Evolutionary conservation across 1,140 invertebrate genomes (phyloP).

Genomic region (Colletes gigas): DNA sequence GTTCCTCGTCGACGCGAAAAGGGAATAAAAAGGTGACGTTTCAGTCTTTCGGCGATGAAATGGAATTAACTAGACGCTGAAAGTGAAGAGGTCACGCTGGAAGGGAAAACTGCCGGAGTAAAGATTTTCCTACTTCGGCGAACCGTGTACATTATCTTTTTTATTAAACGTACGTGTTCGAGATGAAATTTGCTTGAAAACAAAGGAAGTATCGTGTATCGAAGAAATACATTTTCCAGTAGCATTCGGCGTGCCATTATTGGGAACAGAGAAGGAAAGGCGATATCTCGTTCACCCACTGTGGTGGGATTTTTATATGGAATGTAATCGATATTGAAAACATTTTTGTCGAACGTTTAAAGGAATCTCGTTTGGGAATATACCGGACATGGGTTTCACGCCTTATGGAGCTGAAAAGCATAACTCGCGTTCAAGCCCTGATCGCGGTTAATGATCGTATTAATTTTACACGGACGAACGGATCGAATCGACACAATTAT

Average conservation of each 20-base stretch:
- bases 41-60: background rate
- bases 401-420: background rate
- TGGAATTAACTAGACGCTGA: background rate
- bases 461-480: constrained; percentile 4
- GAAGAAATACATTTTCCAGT: too few species aligned
- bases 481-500: constrained; percentile 16
- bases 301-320: too few species aligned
- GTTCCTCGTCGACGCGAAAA: background rate
- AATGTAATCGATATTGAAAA: too few species aligned
- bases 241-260: too few species aligned
- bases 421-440: background rate
- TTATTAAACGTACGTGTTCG: too few species aligned
- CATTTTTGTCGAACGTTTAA: too few species aligned
- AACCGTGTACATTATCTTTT: too few species aligned
- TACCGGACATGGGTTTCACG: background rate
- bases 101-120: background rate
- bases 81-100: background rate
- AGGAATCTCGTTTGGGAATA: too few species aligned
- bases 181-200: too few species aligned
- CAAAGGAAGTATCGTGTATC: too few species aligned
- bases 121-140: too few species aligned
- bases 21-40: background rate
- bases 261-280: background rate
- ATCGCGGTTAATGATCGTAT: constrained; percentile 9
- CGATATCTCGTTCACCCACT: too few species aligned